Base-by-base conservation (phyloP, 2,113 vertebrate genomes). In the Shinisaurus crocodilurus region DNA sequence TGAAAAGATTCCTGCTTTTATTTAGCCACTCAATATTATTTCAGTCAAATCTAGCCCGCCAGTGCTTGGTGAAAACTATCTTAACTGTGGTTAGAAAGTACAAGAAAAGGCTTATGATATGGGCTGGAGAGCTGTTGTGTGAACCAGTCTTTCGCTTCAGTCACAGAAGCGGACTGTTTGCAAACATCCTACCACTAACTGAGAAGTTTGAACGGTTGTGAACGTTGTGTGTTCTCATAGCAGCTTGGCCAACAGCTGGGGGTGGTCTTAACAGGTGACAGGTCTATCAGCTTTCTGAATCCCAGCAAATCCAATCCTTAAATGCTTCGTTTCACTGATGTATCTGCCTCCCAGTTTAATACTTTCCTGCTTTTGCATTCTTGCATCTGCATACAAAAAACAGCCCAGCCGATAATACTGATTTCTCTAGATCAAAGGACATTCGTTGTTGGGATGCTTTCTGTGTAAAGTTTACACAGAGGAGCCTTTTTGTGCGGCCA, bases 401-500 rank as follows among this genome's bases (percentile, higher is more conserved):
- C 4, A 32, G 2, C 6, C 23, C 20, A 25, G 13, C 3, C 40
- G 65, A 81, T 3, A 6, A 15, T 37, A 20, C 45, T 74, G 69
- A 34, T 6, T 1, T 29, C 5, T 0, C 0, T 5, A 80, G 9
- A 12, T 27, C 7, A 32, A 0, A 29, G 20, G n/a, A 16, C 27
- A n/a, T 10, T 23, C 32, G 12, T 12, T 27, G 37, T 74, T 34
- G 67, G 4, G 6, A 3, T 63, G 10, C 25, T 23, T 32, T 77
- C 15, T 75, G 6, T 20, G 16, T n/a, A n/a, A n/a, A n/a, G n/a
- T n/a, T n/a, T n/a, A n/a, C n/a, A n/a, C n/a, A n/a, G n/a, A n/a
- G 43, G 5, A 1, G 48, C 20, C 0, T 0, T 3, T 16, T 0
- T 5, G 40, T 67, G 2, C 0, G 0, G 72, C 16, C 5, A 3